Evolutionary conservation across 2,113 vertebrate genomes (phyloP), one percentile per base, ranked within the genome.

Genomic region (Lamprologus speciosus): DNA sequence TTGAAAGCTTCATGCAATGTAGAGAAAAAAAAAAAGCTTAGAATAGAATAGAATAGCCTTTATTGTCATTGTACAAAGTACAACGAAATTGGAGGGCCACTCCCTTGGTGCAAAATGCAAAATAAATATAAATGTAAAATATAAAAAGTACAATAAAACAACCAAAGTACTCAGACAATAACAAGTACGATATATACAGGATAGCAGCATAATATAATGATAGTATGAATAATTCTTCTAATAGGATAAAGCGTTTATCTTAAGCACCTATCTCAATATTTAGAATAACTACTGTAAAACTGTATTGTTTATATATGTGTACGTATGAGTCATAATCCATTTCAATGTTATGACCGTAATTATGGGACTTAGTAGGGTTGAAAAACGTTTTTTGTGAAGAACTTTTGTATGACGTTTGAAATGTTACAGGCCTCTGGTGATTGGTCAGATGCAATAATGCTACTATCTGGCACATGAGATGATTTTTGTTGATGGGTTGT

Each of bases 301-400:
- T 42, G 3, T 37, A 5, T 63, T 63, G 9, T 35, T 35, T 63
- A 63, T 63, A n/a, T 65, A 35, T 7, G 31, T 63, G 17, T 11
- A n/a, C 0, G 4, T 35, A 35, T 12, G 31, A 65, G 60, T 65
- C 60, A 65, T 37, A n/a, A 35, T 65, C 31, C 17, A 35, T 63
- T 35, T 70, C 21, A 42, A 23, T 70, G 65, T 70, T 70, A 42
- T 42, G 0, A 70, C 0, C 0, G 2, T 14, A 70, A 70, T 6
- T 45, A 26, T 45, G 21, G 8, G 35, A 45, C 13, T 45, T 2
- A 1, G 21, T 17, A 73, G 13, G 21, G 4, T 17, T 10, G 21
- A 11, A 68, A 13, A 8, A 37, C 0, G 3, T 19, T 19, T 11
- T 60, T 60, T 60, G 57, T 8, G 37, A 73, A 73, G 13, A 73